Evolutionary conservation across 2,113 vertebrate genomes (phyloP).

Genomic region (Chrysochloris asiatica): DNA sequence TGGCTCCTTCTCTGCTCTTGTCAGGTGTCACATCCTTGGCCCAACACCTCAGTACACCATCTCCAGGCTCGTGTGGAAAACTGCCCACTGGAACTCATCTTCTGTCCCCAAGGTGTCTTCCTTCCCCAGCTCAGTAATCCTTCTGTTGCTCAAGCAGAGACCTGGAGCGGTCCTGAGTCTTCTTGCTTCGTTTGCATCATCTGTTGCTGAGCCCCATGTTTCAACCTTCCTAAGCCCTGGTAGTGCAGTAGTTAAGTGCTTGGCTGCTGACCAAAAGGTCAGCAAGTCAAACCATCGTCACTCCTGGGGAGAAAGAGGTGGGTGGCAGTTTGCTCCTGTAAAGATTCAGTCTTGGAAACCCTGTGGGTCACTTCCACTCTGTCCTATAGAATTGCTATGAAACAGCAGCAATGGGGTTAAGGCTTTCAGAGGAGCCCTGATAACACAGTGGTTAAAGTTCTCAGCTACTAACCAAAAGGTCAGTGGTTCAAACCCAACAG

Average conservation of each 20-base stretch:
- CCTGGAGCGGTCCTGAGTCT: background rate
- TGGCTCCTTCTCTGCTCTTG: too few relatives aligned
- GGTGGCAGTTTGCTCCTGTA: background rate
- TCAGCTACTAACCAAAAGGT: rapidly evolving
- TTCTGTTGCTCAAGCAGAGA: too few relatives aligned
- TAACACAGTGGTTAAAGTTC: background rate
- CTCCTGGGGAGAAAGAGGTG: background rate
- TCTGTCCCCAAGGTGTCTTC: background rate
- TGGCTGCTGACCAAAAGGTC: background rate
- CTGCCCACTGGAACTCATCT: background rate
- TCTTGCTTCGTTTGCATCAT: background rate
- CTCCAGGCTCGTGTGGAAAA: too few relatives aligned
- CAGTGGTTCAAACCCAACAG: too few relatives aligned
- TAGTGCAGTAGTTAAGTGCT: background rate
- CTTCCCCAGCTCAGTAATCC: background rate
- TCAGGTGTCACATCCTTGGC: too few relatives aligned
- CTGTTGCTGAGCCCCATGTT: background rate
- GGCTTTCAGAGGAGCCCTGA: background rate
- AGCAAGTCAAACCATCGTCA: background rate
- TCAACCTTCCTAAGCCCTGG: background rate
- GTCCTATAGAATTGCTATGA: background rate
- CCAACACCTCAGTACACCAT: too few relatives aligned
- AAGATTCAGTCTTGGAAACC: background rate
- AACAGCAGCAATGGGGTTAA: background rate
- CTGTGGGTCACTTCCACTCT: background rate